phyloP scores from a whole-genome alignment of 2,113 vertebrate species.

The Gymnocephalus cernua region DNA sequence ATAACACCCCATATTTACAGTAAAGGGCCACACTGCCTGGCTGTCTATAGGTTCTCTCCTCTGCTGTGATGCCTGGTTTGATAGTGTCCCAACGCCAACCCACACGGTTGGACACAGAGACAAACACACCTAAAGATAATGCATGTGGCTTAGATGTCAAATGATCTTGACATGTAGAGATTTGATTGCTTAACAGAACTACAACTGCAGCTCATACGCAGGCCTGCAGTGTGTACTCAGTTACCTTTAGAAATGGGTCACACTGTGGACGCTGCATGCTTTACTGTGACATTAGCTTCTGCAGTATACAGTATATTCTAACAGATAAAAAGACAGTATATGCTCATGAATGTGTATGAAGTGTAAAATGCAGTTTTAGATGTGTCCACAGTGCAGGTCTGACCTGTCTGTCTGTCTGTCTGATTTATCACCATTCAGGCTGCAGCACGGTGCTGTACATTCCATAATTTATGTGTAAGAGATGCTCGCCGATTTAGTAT shows the following conservation, averaged over 20 bases:
- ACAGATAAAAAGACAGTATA: background rate
- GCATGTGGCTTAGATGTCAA: background rate
- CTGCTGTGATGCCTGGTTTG: conserved; percentile 21
- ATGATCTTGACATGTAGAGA: background rate
- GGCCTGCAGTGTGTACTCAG: conserved; percentile 14
- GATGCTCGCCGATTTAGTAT: conserved; percentile 47
- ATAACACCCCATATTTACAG: conserved; percentile 2
- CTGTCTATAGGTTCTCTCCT: background rate
- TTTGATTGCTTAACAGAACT: conserved; percentile 1
- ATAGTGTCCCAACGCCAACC: background rate
- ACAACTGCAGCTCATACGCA: background rate
- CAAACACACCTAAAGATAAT: background rate
- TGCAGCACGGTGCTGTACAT: conserved; percentile 38
- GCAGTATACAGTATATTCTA: background rate
- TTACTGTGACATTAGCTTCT: conserved; percentile 12
- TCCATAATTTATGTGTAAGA: conserved; percentile 64
- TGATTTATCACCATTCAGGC: conserved; percentile 49
- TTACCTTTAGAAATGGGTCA: conserved; percentile 40
- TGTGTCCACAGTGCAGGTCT: conserved; percentile 29
- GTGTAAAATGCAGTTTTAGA: conserved; percentile 22
- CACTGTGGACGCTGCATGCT: conserved; percentile 5
- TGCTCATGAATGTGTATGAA: background rate
- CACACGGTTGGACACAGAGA: background rate
- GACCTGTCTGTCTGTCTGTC: conserved; percentile 48
- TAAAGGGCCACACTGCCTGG: background rate